Evolutionary conservation across 2,888 invertebrate species (phyloP).

Genomic region (Euspilapteryx auroguttella): DNA sequence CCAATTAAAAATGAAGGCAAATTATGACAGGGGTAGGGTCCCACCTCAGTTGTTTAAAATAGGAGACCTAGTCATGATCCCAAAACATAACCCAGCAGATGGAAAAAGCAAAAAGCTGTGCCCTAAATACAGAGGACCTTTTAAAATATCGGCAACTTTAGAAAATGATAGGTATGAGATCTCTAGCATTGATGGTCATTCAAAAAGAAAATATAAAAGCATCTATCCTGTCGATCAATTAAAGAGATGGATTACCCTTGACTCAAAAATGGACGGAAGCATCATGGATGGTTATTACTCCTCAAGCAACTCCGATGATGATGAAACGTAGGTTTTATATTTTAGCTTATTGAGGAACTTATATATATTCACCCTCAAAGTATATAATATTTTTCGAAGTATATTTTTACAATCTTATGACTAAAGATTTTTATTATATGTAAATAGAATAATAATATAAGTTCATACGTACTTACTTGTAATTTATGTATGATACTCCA

Average conservation of each 20-base stretch:
- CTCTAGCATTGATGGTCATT: conserved; percentile 3
- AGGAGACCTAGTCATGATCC: conserved; percentile 3
- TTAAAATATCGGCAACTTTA: neutral
- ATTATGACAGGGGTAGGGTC: neutral
- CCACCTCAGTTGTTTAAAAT: conserved; percentile 3
- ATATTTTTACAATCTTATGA: too few relatives aligned
- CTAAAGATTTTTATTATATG: too few relatives aligned
- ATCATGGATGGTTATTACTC: too few relatives aligned
- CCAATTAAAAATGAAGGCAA: conserved; percentile 1
- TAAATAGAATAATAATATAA: too few relatives aligned
- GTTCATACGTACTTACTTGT: too few relatives aligned
- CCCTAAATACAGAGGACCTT: conserved; percentile 8
- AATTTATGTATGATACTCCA: too few relatives aligned
- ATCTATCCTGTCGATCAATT: conserved; percentile 6
- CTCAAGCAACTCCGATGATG: too few relatives aligned
- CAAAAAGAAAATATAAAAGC: conserved; percentile 4
- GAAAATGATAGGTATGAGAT: conserved; percentile 4
- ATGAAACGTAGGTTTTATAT: too few relatives aligned
- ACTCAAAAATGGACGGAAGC: too few relatives aligned
- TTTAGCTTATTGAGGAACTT: too few relatives aligned
- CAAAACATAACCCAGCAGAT: conserved; percentile 2
- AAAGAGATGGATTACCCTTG: conserved; percentile 5
- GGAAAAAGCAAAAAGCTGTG: conserved; percentile 4
- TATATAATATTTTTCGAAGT: too few relatives aligned
- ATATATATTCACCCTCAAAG: too few relatives aligned